Evolutionary conservation across 2,113 vertebrate genomes (phyloP).

Genomic region (Nothocercus julius): DNA sequence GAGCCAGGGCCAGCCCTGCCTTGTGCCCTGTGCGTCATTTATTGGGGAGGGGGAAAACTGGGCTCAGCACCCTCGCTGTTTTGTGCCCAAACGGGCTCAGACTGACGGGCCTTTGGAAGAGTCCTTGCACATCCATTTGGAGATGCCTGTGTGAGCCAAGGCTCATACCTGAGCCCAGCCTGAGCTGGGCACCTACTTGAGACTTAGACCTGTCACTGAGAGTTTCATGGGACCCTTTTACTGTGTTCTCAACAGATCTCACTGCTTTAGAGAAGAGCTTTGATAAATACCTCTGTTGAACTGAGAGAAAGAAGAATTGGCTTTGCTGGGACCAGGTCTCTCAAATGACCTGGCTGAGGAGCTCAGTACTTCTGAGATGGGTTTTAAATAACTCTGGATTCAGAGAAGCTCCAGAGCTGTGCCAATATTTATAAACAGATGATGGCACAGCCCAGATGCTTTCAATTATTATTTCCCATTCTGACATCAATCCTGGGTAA

Average conservation of each 20-base stretch:
- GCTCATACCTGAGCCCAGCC: rapidly evolving
- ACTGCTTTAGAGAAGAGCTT: background rate
- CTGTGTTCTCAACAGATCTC: background rate
- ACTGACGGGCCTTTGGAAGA: background rate
- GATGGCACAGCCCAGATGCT: background rate
- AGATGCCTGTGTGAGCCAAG: background rate
- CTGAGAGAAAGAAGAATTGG: background rate
- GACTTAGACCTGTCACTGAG: background rate
- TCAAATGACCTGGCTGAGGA: background rate
- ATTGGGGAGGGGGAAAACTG: rapidly evolving
- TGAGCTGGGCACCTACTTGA: background rate
- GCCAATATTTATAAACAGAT: conserved; percentile 25
- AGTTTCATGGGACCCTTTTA: background rate
- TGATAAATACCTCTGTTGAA: background rate
- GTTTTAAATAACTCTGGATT: conserved; percentile 7
- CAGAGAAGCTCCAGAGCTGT: background rate
- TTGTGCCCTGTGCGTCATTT: background rate
- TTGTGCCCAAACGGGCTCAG: background rate
- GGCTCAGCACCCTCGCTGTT: background rate
- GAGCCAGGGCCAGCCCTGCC: background rate
- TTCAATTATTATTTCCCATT: conserved; percentile 5
- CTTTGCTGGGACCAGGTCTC: background rate
- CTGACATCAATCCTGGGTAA: background rate
- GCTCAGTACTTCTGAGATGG: background rate
- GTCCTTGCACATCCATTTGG: rapidly evolving